Evolutionary conservation across 2,113 vertebrate genomes (phyloP).

Genomic region (Cyanoderma ruficeps): DNA sequence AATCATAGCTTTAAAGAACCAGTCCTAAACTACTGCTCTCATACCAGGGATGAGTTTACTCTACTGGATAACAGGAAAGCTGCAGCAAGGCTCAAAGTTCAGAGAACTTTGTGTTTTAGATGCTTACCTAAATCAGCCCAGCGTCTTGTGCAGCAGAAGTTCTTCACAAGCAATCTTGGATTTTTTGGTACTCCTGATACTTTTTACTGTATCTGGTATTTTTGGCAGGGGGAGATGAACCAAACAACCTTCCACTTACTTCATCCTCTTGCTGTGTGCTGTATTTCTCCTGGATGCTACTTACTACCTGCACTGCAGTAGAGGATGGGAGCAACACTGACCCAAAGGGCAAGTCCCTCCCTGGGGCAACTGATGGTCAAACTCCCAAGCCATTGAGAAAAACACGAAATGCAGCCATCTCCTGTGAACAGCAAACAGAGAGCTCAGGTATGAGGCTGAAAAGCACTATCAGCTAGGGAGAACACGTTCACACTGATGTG

Average conservation of each 20-base stretch:
- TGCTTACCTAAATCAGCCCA: neutral
- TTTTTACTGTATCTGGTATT: neutral
- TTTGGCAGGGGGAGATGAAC: neutral
- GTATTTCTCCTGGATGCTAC: neutral
- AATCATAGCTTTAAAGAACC: neutral
- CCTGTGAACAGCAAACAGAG: neutral
- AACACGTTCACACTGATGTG: accelerated
- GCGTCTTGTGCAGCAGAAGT: neutral
- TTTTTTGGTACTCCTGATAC: neutral
- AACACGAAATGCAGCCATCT: neutral
- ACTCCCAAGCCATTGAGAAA: neutral
- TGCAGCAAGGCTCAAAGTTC: neutral
- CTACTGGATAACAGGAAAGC: neutral
- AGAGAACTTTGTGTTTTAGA: neutral
- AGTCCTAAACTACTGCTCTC: neutral
- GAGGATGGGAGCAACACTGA: neutral
- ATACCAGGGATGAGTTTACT: neutral
- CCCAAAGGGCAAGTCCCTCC: neutral
- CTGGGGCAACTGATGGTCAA: neutral
- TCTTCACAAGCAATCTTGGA: neutral
- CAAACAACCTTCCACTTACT: neutral
- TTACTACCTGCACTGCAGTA: neutral
- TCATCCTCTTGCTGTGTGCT: neutral
- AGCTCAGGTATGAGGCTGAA: neutral
- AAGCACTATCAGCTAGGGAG: neutral